Evolutionary conservation across 2,888 invertebrate species (phyloP), one percentile per base, ranked within the genome.

Genomic region (Notocelia uddmanniana): DNA sequence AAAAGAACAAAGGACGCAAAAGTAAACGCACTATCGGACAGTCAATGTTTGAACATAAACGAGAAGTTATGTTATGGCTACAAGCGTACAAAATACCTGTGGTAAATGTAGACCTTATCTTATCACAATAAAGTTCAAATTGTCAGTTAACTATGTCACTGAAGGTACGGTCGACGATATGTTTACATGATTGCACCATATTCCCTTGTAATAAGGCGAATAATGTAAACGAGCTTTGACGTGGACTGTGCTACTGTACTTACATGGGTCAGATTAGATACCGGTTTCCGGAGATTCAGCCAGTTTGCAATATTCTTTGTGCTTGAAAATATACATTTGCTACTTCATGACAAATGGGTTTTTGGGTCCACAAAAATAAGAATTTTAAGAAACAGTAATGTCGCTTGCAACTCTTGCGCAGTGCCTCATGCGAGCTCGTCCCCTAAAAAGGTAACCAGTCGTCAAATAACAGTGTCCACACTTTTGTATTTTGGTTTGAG

Each of bases 201-300:
- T 2, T 5, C 26, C 5, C 2, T 26, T 3, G 26, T 26, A 26
- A 26, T 31, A 31, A 2, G 8, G 31, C 31, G 3, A 31, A 31
- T 8, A 31, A 31, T 31, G 3, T 31, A 31, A 5, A 6, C 31
- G 5, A 31, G 5, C 31, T 31, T 31, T 31, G 3, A 31, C 21
- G 19, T 18, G 10, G 18, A 21, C 26, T 34, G 19, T n/a, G n/a
- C n/a, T n/a, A n/a, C n/a, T n/a, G n/a, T n/a, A n/a, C n/a, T n/a
- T n/a, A 41, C 34, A 50, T 50, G 48, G 18, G 11, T 10, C 10
- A 54, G 52, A 64, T 64, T 64, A 64, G 64, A 64, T 64, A 54
- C 11, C 21, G 21, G 64, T 64, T 64, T 64, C 52, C 63, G 34
- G 34, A 50, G 52, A 64, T 52, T 26, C 52, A 8, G 11, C 21